Base-by-base conservation (phyloP, 2,113 vertebrate species). In the Cyprinodon tularosa region DNA sequence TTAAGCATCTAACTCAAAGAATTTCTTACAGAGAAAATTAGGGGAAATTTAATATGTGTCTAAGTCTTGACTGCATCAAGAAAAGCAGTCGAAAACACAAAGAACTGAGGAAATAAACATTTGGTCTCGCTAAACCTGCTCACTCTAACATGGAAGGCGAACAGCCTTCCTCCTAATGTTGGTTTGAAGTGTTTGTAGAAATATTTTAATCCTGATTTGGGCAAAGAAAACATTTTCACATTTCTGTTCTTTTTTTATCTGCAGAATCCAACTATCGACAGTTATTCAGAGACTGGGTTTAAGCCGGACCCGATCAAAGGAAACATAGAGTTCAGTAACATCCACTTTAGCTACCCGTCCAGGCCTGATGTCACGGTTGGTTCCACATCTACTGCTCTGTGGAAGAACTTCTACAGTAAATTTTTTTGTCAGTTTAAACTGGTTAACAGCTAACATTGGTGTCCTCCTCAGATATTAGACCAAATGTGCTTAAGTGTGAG, bases 281-380 rank as follows among this genome's bases (percentile, higher is more conserved):
- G 95, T 90, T 98, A 88, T 89, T 98, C 98, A 80, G 92, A 96
- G 10, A 72, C 80, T 22, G 98, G 98, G 77, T 91, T 94, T 91
- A 98, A 96, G 86, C 97, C 96, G 1, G 95, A 98, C 72, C 45
- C 53, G 60, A 92, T 98, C 83, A 95, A 90, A 87, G 97, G 97
- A 67, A 92, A 97, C 86, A 75, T 99, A 42, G 95, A 96, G 82
- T 99, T 99, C 88, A 91, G 70, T 48, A 94, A 96, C 84, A 93
- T 99, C 87, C 85, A 94, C 83, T 99, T 99, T 92, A 95, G 3
- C 76, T 99, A 99, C 75, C 97, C 98, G 17, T 96, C 97, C 3
- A 95, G 97, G 69, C 89, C 95, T 13, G 94, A 97, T 15, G 74
- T 96, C 74, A 89, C 97, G 93, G 97, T 99, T 94, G 47, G 87